Percentiles rank a stretch among this genome's conserved stretches.
Evolutionary conservation across 2,888 invertebrate species (phyloP).

Genomic region (Hermodice carunculata): DNA sequence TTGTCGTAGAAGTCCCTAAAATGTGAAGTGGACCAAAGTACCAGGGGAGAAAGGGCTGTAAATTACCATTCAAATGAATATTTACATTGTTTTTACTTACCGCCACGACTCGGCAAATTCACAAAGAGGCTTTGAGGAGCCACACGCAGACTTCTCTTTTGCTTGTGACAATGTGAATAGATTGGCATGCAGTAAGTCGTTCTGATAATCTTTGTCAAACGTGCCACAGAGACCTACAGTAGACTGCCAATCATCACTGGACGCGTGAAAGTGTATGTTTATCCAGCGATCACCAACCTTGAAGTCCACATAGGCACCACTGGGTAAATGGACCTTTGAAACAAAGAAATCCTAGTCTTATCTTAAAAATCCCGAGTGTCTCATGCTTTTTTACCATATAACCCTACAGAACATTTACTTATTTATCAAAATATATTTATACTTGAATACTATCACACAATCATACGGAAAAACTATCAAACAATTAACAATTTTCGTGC

Average conservation of each 20-base stretch:
- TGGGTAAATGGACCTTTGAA: conserved; percentile 36
- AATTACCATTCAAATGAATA: too few relatives aligned
- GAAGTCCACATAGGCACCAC: conserved; percentile 38
- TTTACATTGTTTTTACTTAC: too few relatives aligned
- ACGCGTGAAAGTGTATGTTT: conserved; percentile 37
- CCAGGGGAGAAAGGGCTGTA: too few relatives aligned
- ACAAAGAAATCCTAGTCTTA: background rate
- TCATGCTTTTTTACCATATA: too few relatives aligned
- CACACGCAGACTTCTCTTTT: conserved; percentile 23
- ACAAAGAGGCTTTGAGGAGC: conserved; percentile 25
- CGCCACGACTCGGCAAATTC: conserved; percentile 47
- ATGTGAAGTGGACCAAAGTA: too few relatives aligned
- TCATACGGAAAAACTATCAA: too few relatives aligned
- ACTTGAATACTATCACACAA: too few relatives aligned
- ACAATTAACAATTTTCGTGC: too few relatives aligned
- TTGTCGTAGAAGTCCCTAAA: too few relatives aligned
- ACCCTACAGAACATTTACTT: too few relatives aligned
- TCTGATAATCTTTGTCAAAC: conserved; percentile 44
- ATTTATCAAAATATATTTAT: too few relatives aligned
- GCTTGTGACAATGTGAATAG: conserved; percentile 10
- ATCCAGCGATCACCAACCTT: conserved; percentile 36
- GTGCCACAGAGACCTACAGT: conserved; percentile 54
- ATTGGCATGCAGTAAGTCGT: conserved; percentile 43
- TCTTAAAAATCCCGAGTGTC: background rate
- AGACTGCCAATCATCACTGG: conserved; percentile 39